Percentiles rank a stretch among this genome's conserved stretches.
Conservation (phyloP, 2,888 invertebrate species). For the Brenthis ino region DNA sequence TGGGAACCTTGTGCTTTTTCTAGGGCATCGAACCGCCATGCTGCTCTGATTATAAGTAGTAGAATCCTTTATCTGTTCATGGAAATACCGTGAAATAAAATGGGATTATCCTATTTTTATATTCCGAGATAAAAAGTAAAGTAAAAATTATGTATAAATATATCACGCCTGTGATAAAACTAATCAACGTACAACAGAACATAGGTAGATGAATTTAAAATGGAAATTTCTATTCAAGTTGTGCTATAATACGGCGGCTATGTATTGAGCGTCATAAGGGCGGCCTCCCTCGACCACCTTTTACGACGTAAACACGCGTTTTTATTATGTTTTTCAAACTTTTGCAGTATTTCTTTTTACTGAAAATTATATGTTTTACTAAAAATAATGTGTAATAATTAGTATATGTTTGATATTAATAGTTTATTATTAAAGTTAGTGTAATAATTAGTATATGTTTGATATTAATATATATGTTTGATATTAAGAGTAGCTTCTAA, state of each 20-base stretch:
- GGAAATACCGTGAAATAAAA: no score
- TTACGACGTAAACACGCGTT: conserved; percentile 71
- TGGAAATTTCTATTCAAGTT: conserved; percentile 30
- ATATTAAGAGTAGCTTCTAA: no score
- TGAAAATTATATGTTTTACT: neutral
- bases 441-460: no score
- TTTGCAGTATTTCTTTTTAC: conserved; percentile 20
- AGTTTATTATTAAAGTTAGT: no score
- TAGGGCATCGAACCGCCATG: no score
- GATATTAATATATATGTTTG: no score
- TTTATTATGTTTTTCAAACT: conserved; percentile 54
- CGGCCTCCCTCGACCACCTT: conserved; percentile 63
- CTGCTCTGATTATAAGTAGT: no score
- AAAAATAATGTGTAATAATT: neutral
- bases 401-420: no score
- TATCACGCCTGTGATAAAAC: neutral
- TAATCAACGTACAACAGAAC: conserved; percentile 5
- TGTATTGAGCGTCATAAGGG: conserved; percentile 53
- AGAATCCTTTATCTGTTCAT: no score
- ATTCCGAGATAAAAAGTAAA: neutral
- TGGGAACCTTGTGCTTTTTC: no score
- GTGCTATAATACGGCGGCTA: conserved; percentile 41
- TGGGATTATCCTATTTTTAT: no score
- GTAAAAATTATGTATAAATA: neutral
- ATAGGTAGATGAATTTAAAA: conserved; percentile 13